Conservation (phyloP, 2,888 invertebrate species). For the Drosophila neutralis region DNA sequence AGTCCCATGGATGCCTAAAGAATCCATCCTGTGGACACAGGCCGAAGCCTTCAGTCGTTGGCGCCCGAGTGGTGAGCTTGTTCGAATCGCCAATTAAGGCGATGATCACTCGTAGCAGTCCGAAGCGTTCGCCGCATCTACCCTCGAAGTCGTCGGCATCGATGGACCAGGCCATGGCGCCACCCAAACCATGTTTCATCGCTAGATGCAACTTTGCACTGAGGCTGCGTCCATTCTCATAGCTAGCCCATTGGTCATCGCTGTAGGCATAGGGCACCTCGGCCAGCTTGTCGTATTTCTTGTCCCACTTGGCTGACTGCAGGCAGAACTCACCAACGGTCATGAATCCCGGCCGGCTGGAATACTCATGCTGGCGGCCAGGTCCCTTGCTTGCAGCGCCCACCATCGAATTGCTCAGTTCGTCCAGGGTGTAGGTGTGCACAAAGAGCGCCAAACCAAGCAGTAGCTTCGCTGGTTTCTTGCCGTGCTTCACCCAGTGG, state of each 20-base stretch:
- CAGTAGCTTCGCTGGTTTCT: conserved; percentile 46
- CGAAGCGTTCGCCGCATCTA: conserved; percentile 86
- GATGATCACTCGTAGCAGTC: conserved; percentile 39
- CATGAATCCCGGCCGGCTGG: conserved; percentile 46
- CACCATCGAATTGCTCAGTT: conserved; percentile 62
- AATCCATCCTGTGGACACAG: conserved; percentile 58
- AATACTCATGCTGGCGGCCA: conserved; percentile 22
- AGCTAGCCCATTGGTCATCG: conserved; percentile 96
- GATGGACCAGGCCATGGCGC: conserved; percentile 88
- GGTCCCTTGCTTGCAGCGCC: conserved; percentile 51
- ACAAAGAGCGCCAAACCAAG: conserved; percentile 59
- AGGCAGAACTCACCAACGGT: conserved; percentile 54
- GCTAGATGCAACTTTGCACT: conserved; percentile 92
- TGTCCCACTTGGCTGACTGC: conserved; percentile 58
- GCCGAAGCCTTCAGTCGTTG: conserved; percentile 34
- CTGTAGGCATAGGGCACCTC: conserved; percentile 90
- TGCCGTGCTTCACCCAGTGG: conserved; percentile 39
- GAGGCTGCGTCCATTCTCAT: conserved; percentile 93
- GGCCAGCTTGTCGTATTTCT: conserved; percentile 45
- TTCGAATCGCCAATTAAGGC: conserved; percentile 36
- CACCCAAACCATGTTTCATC: conserved; percentile 91
- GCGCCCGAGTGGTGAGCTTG: conserved; percentile 8
- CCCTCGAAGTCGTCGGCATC: conserved; percentile 97
- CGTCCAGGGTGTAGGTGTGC: conserved; percentile 89
- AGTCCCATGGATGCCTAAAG: conserved; percentile 45